These are phyloP conservation scores for Elachura formosa DNA, from an alignment of 2,113 vertebrate species.

Conservation along the genomic window DNA sequence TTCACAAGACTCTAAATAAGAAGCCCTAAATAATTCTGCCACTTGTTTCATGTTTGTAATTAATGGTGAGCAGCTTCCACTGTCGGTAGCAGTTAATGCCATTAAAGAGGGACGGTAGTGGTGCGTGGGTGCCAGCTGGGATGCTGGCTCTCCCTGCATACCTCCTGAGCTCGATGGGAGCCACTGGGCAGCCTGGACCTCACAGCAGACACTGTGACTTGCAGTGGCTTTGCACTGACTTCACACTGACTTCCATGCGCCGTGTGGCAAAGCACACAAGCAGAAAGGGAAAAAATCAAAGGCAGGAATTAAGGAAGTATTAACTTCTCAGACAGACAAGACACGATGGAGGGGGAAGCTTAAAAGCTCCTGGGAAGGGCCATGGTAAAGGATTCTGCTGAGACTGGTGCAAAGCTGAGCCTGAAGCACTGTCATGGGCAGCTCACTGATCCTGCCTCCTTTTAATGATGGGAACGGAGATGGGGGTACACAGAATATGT, in stretches of 20 bases:
- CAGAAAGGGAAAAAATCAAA: not conserved
- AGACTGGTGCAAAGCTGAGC: not conserved
- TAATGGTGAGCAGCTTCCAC: not conserved
- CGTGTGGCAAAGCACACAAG: not conserved
- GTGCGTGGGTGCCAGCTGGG: not conserved
- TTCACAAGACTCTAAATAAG: not conserved
- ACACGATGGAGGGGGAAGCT: not conserved
- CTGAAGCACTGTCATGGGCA: not conserved
- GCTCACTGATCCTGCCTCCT: not conserved
- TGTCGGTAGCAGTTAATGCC: not conserved
- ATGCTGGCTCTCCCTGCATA: not conserved
- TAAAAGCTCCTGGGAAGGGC: not conserved
- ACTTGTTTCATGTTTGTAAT: not conserved
- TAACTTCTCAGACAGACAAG: not conserved
- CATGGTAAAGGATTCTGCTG: not conserved
- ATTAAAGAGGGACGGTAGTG: not conserved
- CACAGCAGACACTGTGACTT: not conserved
- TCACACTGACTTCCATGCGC: not conserved
- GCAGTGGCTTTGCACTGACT: not conserved
- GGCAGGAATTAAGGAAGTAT: not conserved
- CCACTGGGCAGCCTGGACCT: not conserved
- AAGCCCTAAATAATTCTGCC: not conserved
- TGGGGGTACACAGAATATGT: not conserved
- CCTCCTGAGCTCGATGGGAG: fast-evolving
- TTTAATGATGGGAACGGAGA: not conserved